Base-by-base conservation (phyloP, 2,888 invertebrate species). In the Mayetiola destructor region DNA sequence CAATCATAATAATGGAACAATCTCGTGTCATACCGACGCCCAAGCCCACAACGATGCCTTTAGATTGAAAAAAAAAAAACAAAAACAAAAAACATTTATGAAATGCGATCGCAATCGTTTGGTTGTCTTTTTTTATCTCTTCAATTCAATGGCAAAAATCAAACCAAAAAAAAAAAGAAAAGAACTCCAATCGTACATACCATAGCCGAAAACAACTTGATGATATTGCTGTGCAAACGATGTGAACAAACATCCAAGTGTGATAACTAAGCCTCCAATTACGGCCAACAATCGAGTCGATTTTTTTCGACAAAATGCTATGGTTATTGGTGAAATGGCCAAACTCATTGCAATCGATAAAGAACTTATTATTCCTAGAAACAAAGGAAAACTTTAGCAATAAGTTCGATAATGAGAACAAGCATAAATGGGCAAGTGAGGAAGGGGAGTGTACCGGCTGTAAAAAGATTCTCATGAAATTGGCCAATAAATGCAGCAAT, bases 171-270 rank as follows among this genome's bases (percentile, higher is more conserved):
- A 12, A 39, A 39, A 39, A n/a, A 39, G 6, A n/a, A n/a, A 39
- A 39, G 14, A 10, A 12, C n/a, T n/a, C 20, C 5, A 23, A 21
- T 6, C 9, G 10, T n/a, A 53, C 14, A 14, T 23, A 76, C 76
- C 77, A 66, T 85, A 89, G 73, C 88, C 88, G 78, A 90, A 85
- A 76, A 88, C 88, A 59, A 90, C 77, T 70, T 92, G 91, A 73
- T 90, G 89, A 69, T 88, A 87, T 73, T 90, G 86, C 59, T 86
- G 84, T 59, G 90, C 90, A 70, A 91, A 92, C 59, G 89, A 89
- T 9, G 90, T 87, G 75, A 91, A 91, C 61, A 91, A 82, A 67
- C 88, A 88, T 56, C 89, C 91, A 18, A 91, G 78, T 2, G 89
- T 88, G 0, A 88, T 85, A 56, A 90, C 82, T 61, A 91, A 78